Evolutionary conservation across 2,888 invertebrate genomes (phyloP), one percentile per base, ranked within the genome.

Genomic region (Aphidius colemani): DNA sequence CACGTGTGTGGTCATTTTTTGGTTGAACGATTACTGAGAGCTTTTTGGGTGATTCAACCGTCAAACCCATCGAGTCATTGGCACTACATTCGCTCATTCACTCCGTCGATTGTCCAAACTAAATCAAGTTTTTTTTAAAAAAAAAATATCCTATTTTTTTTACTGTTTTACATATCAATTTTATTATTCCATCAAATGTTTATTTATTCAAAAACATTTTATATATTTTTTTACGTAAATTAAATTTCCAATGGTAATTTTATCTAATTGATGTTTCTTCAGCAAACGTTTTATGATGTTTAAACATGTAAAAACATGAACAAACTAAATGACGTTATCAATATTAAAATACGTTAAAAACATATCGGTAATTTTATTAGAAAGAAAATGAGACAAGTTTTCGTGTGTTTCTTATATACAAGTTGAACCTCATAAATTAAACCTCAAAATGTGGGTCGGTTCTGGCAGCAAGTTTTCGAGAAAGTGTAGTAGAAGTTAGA

Each of bases 401-500:
- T 30, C 3, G 30, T 30, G 30, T 30, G 30, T 30, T 18, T 18
- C 13, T 18, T 18, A n/a, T 40, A 40, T 11, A 30, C 11, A 49
- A 40, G 56, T 55, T 48, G 55, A 61, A 61, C 56, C 56, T 61
- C 56, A 61, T 61, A 49, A 61, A 61, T 61, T 61, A 56, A 61
- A 56, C 48, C 48, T 49, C 58, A 39, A 61, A 63, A 51, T 63
- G 53, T 46, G 50, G 53, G 45, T 59, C 45, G 58, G 45, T 53
- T 63, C 51, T 51, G 39, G 44, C 30, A 44, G 59, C 59, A 51
- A 53, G 44, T 53, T 51, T 41, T 51, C 30, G 30, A 30, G 44
- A 50, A 59, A 48, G 59, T 43, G 41, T 30, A 46, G 30, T 11
- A 44, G 44, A 57, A 57, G 48, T 51, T 59, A 44, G 59, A 51